These are phyloP conservation scores for Leptocoma aspasia DNA, from an alignment of 2,113 vertebrate genomes.

Conservation along the genomic window DNA sequence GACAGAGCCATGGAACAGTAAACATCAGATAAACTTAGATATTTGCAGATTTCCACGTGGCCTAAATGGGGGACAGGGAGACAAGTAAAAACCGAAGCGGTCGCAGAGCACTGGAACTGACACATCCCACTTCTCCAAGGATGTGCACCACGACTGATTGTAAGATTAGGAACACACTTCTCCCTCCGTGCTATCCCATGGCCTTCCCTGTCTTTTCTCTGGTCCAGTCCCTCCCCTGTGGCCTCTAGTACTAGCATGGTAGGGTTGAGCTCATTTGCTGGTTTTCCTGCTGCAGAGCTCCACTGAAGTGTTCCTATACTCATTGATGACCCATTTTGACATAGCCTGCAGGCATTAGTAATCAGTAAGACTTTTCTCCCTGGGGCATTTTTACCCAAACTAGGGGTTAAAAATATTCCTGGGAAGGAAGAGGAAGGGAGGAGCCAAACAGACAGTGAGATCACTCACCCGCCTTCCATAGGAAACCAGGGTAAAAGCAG, in stretches of 20 bases:
- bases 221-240: neutral
- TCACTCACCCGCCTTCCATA: neutral
- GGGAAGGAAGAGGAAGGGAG: constrained; percentile 51
- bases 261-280: neutral
- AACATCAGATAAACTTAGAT: neutral
- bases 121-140: neutral
- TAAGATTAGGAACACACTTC: neutral
- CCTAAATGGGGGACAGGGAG: neutral
- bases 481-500: neutral
- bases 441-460: constrained; percentile 33
- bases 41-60: neutral
- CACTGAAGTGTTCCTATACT: neutral
- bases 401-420: constrained; percentile 28
- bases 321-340: neutral
- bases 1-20: neutral
- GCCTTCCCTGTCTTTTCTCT: neutral
- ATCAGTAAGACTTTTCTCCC: neutral
- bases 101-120: rapidly evolving
- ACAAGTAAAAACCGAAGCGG: neutral
- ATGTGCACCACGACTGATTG: neutral
- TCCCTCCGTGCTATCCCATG: neutral
- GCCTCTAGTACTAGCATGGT: rapidly evolving
- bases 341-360: neutral
- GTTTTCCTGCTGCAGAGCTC: neutral
- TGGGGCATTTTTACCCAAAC: neutral